phyloP scores from a whole-genome alignment of 2,888 invertebrate genomes.

The Ochlodes sylvanus region DNA sequence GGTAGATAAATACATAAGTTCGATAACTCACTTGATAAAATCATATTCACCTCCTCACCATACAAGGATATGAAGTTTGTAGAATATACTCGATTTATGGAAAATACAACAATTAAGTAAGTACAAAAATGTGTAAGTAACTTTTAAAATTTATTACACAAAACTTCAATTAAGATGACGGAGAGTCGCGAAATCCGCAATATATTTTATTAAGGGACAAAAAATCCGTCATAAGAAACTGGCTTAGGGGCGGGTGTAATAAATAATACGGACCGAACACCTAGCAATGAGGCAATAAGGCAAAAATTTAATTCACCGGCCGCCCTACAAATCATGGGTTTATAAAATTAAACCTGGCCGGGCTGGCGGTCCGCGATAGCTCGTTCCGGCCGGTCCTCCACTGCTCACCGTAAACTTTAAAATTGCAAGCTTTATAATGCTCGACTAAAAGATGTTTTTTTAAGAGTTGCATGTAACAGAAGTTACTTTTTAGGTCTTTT shows the following conservation, averaged over 20 bases:
- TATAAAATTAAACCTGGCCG: slow-evolving; percentile 52
- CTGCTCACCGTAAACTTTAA: background rate
- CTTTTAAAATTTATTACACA: too few relatives aligned
- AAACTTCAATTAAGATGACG: background rate
- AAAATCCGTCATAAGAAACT: slow-evolving; percentile 22
- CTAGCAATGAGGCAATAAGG: slow-evolving; percentile 40
- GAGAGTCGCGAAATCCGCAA: background rate
- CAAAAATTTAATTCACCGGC: slow-evolving; percentile 46
- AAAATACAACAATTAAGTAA: too few relatives aligned
- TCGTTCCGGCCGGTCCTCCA: slow-evolving; percentile 3
- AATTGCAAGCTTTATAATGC: too few relatives aligned
- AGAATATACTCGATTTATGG: too few relatives aligned
- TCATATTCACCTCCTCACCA: too few relatives aligned
- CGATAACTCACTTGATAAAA: too few relatives aligned
- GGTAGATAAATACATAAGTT: too few relatives aligned
- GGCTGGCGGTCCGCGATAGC: slow-evolving; percentile 30
- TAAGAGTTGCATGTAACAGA: too few relatives aligned
- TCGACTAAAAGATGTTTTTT: too few relatives aligned
- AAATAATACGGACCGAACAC: slow-evolving; percentile 17
- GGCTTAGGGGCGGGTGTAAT: slow-evolving; percentile 17
- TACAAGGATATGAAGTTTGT: too few relatives aligned
- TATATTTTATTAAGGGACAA: slow-evolving; percentile 22
- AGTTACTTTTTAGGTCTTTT: too few relatives aligned
- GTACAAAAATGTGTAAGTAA: too few relatives aligned
- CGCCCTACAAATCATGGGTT: slow-evolving; percentile 57